Base-by-base conservation (phyloP, 92 coral and sea anemone genomes). In the Galaxea fascicularis region DNA sequence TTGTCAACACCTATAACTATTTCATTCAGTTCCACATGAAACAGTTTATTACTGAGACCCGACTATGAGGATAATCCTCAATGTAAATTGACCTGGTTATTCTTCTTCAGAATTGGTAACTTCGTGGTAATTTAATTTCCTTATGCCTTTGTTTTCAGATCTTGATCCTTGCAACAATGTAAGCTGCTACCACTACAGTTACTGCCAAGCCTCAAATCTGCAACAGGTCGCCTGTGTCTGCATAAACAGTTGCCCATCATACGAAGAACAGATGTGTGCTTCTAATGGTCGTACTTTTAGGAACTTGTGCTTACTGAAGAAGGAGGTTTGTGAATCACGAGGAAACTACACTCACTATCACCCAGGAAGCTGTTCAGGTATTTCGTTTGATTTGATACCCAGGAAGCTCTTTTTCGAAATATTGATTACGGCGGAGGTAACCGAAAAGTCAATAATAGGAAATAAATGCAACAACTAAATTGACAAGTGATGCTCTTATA, bases 351-450 rank as follows among this genome's bases (percentile, higher is more conserved):
- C 83, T 6, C 81, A 70, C 16, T 26, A 83, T 41, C 90, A 81
- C 73, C 87, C 85, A 11, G 94, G 94, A 7, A 91, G 97, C 65
- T 93, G 97, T 54, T 63, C 79, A 71, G 91, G 96, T 90, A 67
- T 27, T 82, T 39, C 4, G 20, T 57, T 26, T 77, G 8, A 51
- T 62, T 62, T 4, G 15, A 4, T 8, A n/a, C 68, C 16, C 68
- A 26, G 29, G 15, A 5, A 45, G 5, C 11, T 5, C 51, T 45
- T 45, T 45, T 5, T 45, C 51, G 7, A 5, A 11, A 45, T 45
- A 45, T 45, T 45, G 5, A 4, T 4, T 45, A 46, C 5, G 5
- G 51, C 51, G 51, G 11, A 11, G n/a, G n/a, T n/a, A n/a, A n/a
- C n/a, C n/a, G n/a, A n/a, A n/a, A n/a, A n/a, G n/a, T n/a, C 7